phyloP scores from a whole-genome alignment of 1,140 invertebrate genomes.

The Drosophila miranda region DNA sequence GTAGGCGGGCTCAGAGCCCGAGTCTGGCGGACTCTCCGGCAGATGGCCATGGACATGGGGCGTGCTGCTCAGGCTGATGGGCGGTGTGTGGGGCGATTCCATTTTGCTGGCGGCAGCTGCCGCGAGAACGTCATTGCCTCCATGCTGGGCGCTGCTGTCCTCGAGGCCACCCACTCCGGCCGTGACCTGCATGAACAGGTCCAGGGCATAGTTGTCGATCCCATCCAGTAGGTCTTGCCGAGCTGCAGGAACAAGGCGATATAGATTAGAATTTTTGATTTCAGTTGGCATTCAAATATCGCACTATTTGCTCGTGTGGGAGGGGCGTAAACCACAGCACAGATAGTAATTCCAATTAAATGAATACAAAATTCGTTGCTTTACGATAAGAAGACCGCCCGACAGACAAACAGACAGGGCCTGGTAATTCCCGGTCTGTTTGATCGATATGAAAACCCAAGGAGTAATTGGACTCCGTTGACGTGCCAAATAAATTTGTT shows the following conservation, averaged over 20 bases:
- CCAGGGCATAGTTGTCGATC: slow-evolving; percentile 91
- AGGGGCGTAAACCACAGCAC: slow-evolving; percentile 36
- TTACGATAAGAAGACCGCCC: slow-evolving; percentile 7
- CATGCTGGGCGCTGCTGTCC: slow-evolving; percentile 32
- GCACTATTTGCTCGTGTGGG: slow-evolving; percentile 3
- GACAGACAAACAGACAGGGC: slow-evolving; percentile 27
- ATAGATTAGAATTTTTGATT: too few relatives aligned
- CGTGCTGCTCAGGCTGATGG: slow-evolving; percentile 49
- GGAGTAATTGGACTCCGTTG: slow-evolving; percentile 30
- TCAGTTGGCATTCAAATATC: slow-evolving; percentile 10
- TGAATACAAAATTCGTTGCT: slow-evolving; percentile 16
- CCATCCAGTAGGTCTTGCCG: slow-evolving; percentile 88
- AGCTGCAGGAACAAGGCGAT: slow-evolving; percentile 49
- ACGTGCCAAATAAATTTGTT: slow-evolving; percentile 52
- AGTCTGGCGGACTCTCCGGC: slow-evolving; percentile 98
- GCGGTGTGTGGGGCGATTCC: slow-evolving; percentile 69
- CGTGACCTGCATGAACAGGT: slow-evolving; percentile 88
- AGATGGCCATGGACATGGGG: slow-evolving; percentile 82
- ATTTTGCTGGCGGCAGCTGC: slow-evolving; percentile 33
- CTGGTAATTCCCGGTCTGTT: slow-evolving; percentile 50
- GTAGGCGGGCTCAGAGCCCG: slow-evolving; percentile 96
- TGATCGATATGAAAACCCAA: slow-evolving; percentile 60
- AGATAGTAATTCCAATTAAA: slow-evolving; percentile 32
- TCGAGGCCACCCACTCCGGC: slow-evolving; percentile 62
- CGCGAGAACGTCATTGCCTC: slow-evolving; percentile 22